Evolutionary conservation across 2,113 vertebrate genomes (phyloP), one percentile per base, ranked within the genome.

Genomic region (Barnardius zonarius): DNA sequence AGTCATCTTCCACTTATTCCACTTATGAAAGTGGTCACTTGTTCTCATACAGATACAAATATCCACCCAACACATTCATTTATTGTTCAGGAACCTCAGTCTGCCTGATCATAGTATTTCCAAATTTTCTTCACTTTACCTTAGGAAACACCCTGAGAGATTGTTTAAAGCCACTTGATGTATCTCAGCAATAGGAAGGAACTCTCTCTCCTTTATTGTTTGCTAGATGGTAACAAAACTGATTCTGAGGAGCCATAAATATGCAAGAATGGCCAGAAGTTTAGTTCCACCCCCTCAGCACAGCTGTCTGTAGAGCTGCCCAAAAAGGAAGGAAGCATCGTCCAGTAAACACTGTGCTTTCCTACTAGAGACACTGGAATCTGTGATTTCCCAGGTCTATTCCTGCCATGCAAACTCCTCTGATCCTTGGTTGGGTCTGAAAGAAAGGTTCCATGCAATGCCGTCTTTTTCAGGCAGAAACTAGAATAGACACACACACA

Each of bases 251-350:
- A 85, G 28, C 62, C 66, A 64, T 76, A 95, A 97, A 87, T 69
- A 84, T 19, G n/a, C 59, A 83, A 73, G 70, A 87, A 90, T 57
- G 49, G 78, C 51, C 61, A 94, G 91, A 91, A 30, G 17, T 70
- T 92, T 88, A 85, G 76, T 92, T 92, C 87, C 74, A 89, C 87
- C 78, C 93, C 93, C 94, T 94, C 95, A 96, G 82, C 67, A 88
- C 96, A 97, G 95, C 95, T 97, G 94, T 44, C 82, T 90, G 90
- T 49, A 95, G 82, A 88, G 90, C 93, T 94, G 91, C 85, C 87
- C 94, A 90, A 88, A 88, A 93, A 87, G 75, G 70, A 90, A 91
- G 87, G 83, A 92, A 95, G 67, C 54, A 66, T 90, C 72, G 80
- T 91, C 57, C 57, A 83, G 78, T 95, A 95, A 97, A 96, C 91